Evolutionary conservation across 2,797 vertebrate species (phyloP).

Genomic region (Peromyscus nudipes): DNA sequence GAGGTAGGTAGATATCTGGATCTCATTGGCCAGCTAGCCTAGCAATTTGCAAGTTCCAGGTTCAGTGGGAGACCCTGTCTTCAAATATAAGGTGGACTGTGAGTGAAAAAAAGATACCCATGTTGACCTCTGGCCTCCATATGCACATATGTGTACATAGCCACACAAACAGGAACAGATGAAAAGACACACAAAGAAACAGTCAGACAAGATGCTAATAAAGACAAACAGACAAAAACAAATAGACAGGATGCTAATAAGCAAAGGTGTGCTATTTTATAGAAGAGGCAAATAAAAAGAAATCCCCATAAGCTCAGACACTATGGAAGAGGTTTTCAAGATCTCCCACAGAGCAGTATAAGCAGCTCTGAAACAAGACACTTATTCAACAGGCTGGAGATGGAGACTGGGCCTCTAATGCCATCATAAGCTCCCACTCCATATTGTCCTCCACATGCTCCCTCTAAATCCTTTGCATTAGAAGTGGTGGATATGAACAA

Average conservation of each 20-base stretch:
- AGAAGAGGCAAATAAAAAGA: neutral
- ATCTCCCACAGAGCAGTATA: neutral
- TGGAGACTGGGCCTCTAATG: neutral
- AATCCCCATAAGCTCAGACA: neutral
- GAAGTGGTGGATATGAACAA: neutral
- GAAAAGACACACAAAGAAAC: neutral
- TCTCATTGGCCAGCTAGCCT: neutral
- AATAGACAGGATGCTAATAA: neutral
- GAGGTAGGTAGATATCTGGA: neutral
- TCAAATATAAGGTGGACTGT: neutral
- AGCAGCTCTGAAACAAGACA: constrained; percentile 23
- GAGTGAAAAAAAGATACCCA: neutral
- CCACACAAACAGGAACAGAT: neutral
- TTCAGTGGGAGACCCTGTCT: neutral
- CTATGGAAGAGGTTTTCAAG: constrained; percentile 50
- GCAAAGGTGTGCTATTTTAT: neutral
- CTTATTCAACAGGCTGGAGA: neutral
- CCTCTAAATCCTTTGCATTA: neutral
- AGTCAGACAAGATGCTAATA: neutral
- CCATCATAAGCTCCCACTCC: neutral
- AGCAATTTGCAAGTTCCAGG: neutral
- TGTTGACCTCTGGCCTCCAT: neutral
- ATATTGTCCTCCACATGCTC: neutral
- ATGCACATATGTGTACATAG: neutral
- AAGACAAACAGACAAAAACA: neutral